Conservation (phyloP, 2,888 invertebrate species). For the Actias luna region DNA sequence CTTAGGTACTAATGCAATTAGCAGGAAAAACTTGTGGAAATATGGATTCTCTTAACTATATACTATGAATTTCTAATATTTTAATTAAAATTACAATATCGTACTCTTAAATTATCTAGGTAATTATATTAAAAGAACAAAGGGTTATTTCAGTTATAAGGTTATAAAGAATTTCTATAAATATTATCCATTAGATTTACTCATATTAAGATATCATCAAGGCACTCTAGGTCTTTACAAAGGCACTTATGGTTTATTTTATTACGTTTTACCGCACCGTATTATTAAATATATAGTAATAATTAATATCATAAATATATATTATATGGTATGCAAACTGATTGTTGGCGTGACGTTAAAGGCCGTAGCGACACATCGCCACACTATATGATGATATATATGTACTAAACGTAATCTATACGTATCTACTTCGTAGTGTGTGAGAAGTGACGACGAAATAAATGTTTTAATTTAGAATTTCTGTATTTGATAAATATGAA, state of each 20-base stretch:
- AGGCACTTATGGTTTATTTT: slow-evolving; percentile 1
- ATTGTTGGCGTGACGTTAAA: too few species aligned
- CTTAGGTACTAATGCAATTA: neutral
- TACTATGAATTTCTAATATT: neutral
- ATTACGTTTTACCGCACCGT: neutral
- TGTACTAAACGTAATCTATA: too few species aligned
- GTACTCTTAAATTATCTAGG: neutral
- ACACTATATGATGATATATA: too few species aligned
- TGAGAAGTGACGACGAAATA: too few species aligned
- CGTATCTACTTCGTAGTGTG: too few species aligned
- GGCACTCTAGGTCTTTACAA: neutral
- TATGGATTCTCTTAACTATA: neutral
- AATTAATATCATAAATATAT: too few species aligned
- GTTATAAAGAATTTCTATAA: neutral
- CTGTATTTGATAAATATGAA: too few species aligned
- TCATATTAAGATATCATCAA: neutral
- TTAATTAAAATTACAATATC: neutral
- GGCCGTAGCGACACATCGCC: too few species aligned
- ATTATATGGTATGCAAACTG: too few species aligned
- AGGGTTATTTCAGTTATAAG: neutral
- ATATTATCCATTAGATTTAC: neutral
- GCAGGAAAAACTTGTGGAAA: neutral
- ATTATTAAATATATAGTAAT: neutral
- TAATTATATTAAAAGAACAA: neutral
- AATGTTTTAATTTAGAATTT: too few species aligned